Conservation (phyloP, 2,888 invertebrate species). For the Heliothis peltigera region DNA sequence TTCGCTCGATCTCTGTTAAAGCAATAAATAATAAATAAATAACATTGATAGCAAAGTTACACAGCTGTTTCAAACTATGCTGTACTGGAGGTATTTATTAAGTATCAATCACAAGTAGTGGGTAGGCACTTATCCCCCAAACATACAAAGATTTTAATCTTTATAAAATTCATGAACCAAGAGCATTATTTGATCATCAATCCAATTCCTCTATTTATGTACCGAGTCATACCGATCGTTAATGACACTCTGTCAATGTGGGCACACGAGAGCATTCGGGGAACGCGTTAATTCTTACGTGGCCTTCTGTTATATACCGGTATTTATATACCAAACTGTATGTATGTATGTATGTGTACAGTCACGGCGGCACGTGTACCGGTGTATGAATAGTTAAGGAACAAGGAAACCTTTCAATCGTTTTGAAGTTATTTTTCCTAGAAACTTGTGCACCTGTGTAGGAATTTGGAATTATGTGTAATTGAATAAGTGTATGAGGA, state of each 20-base stretch:
- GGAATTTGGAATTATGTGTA: no score
- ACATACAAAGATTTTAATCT: no score
- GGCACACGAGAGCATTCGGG: constrained; percentile 34
- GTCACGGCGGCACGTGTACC: not conserved
- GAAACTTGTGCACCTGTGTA: no score
- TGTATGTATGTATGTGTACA: constrained; percentile 1
- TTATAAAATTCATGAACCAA: not conserved
- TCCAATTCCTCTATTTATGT: not conserved
- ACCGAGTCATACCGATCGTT: constrained; percentile 18
- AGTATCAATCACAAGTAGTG: no score
- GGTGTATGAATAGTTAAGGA: not conserved
- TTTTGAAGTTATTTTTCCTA: not conserved
- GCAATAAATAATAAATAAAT: no score
- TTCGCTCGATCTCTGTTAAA: no score
- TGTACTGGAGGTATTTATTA: no score
- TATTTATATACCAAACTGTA: not conserved
- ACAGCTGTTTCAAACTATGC: no score
- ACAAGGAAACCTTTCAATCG: constrained; percentile 1
- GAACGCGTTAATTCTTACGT: constrained; percentile 35
- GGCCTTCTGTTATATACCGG: constrained; percentile 1
- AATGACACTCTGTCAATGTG: constrained; percentile 35
- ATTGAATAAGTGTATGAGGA: no score
- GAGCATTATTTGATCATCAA: not conserved
- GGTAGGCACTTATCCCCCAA: no score
- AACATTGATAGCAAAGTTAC: no score